Evolutionary conservation across 1,140 invertebrate genomes (phyloP).

Genomic region (Archivesica marissinica): DNA sequence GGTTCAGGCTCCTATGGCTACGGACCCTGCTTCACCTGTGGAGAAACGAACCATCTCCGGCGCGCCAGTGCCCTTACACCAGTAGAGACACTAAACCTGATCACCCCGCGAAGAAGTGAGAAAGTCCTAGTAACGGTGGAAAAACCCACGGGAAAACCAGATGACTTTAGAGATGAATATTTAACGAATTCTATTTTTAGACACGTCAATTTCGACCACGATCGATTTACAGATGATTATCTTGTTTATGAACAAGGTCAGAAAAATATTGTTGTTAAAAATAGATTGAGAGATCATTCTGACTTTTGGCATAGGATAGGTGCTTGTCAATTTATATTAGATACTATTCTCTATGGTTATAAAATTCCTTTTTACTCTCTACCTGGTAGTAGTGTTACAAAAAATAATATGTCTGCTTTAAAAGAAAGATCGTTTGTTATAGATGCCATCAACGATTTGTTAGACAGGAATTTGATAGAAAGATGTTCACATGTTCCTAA

Average conservation of each 20-base stretch:
- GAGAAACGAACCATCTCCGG: too few species aligned
- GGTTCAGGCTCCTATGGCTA: too few species aligned
- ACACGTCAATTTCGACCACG: background rate
- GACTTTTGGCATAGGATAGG: slow-evolving; percentile 32
- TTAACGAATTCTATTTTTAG: slow-evolving; percentile 34
- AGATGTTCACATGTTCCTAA: background rate
- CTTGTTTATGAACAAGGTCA: slow-evolving; percentile 22
- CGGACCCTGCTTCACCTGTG: too few species aligned
- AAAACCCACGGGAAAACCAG: too few species aligned
- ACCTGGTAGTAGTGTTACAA: background rate
- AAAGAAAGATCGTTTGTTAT: slow-evolving; percentile 8
- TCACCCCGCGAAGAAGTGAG: too few species aligned
- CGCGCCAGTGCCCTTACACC: too few species aligned
- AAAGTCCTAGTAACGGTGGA: too few species aligned
- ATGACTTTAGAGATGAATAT: slow-evolving; percentile 28
- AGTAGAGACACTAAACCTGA: too few species aligned
- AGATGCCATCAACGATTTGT: slow-evolving; percentile 26
- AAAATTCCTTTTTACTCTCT: slow-evolving; percentile 44
- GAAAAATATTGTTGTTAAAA: slow-evolving; percentile 49
- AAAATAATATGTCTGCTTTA: slow-evolving; percentile 32
- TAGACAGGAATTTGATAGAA: slow-evolving; percentile 30
- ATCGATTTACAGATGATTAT: slow-evolving; percentile 1
- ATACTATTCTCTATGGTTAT: slow-evolving; percentile 27
- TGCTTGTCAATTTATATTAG: slow-evolving; percentile 28
- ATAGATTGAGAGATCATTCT: slow-evolving; percentile 15